These are phyloP conservation scores for Ichneumon xanthorius DNA, from an alignment of 2,888 invertebrate genomes.

Conservation along the genomic window DNA sequence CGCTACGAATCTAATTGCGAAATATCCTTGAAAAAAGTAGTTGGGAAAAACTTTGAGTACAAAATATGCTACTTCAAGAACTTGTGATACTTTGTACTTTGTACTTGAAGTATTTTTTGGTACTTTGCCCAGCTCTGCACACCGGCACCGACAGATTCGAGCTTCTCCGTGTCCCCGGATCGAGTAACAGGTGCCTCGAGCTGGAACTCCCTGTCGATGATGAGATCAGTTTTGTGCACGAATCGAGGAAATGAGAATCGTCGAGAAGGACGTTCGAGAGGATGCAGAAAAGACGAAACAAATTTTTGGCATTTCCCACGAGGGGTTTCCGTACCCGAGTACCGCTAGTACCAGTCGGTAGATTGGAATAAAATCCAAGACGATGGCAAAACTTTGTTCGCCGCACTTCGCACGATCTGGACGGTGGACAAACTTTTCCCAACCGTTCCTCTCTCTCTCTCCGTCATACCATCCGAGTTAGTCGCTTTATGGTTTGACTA, in stretches of 20 bases:
- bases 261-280: not conserved
- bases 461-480: conserved; percentile 36
- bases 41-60: no score
- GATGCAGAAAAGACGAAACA: not conserved
- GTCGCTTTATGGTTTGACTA: conserved; percentile 83
- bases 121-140: not conserved
- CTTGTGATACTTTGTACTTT: no score
- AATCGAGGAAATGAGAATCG: not conserved
- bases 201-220: not conserved
- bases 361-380: conserved; percentile 72
- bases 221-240: not conserved
- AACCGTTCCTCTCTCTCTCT: not conserved
- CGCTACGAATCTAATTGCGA: no score
- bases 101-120: no score
- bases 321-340: conserved; percentile 16
- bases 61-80: no score
- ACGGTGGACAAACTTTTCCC: conserved; percentile 56
- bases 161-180: not conserved
- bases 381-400: conserved; percentile 55
- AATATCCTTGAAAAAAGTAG: no score
- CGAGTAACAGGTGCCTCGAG: not conserved
- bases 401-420: conserved; percentile 24
- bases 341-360: conserved; percentile 41
- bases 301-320: conserved; percentile 49
- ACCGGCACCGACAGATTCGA: not conserved